phyloP scores from a whole-genome alignment of 1,140 invertebrate species.

The Homarus americanus region DNA sequence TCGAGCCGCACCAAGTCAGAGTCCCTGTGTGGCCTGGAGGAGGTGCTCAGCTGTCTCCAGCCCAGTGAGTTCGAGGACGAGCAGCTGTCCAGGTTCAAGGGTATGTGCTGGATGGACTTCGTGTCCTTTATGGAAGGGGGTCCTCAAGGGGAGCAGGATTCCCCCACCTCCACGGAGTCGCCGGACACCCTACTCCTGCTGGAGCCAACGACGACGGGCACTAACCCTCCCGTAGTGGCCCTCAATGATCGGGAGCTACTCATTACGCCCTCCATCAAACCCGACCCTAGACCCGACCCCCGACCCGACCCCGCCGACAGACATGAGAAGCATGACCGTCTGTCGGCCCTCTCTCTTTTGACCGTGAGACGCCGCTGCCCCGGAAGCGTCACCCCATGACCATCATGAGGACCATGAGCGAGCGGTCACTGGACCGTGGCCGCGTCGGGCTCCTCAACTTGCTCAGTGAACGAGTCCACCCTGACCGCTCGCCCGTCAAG shows the following conservation, averaged over 20 bases:
- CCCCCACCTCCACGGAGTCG: neutral
- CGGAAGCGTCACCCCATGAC: slow-evolving; percentile 72
- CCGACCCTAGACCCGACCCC: neutral
- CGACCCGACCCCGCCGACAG: slow-evolving; percentile 35
- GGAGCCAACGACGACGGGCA: neutral
- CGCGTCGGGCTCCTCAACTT: slow-evolving; percentile 64
- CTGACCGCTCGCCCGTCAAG: slow-evolving; percentile 48
- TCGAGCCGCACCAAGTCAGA: slow-evolving; percentile 80
- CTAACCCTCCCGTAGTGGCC: slow-evolving; percentile 39
- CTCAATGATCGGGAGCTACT: slow-evolving; percentile 46
- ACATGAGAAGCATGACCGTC: slow-evolving; percentile 37
- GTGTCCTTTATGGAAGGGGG: slow-evolving; percentile 76
- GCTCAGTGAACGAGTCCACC: slow-evolving; percentile 71
- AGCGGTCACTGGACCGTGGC: slow-evolving; percentile 74
- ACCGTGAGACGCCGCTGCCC: slow-evolving; percentile 60
- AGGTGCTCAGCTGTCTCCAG: slow-evolving; percentile 80
- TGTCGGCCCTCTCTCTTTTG: slow-evolving; percentile 57
- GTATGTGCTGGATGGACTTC: slow-evolving; percentile 80
- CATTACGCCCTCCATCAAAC: slow-evolving; percentile 42
- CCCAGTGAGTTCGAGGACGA: slow-evolving; percentile 82
- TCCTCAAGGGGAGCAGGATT: slow-evolving; percentile 36
- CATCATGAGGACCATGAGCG: slow-evolving; percentile 75
- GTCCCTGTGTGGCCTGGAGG: slow-evolving; percentile 80
- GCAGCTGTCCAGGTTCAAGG: slow-evolving; percentile 81
- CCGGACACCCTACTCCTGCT: slow-evolving; percentile 40